Evolutionary conservation across 2,888 invertebrate species (phyloP).

Genomic region (Drosophila planitibia): DNA sequence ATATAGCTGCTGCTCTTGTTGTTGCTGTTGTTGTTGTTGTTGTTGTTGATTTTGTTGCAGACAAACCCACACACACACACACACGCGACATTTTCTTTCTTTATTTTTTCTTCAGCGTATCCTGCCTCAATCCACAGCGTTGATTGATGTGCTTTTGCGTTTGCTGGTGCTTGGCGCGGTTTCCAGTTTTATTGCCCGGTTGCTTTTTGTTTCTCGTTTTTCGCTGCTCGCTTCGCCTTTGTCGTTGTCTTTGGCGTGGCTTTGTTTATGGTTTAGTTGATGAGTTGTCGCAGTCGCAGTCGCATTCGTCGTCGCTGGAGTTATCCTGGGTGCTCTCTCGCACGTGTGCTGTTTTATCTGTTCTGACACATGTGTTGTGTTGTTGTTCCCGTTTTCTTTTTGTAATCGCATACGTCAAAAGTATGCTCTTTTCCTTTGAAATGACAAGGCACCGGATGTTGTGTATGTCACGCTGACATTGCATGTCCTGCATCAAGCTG

Average conservation of each 20-base stretch:
- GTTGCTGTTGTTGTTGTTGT: slow-evolving; percentile 4
- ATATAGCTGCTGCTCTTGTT: slow-evolving; percentile 10
- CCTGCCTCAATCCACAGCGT: slow-evolving; percentile 47
- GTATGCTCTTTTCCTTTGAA: slow-evolving; percentile 70
- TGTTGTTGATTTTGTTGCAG: slow-evolving; percentile 18
- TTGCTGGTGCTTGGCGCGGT: slow-evolving; percentile 62
- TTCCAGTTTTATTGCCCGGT: slow-evolving; percentile 75
- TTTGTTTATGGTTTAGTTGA: slow-evolving; percentile 59
- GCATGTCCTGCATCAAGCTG: slow-evolving; percentile 35
- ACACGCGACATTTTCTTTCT: slow-evolving; percentile 51
- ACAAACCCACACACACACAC: slow-evolving; percentile 36
- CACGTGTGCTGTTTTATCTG: slow-evolving; percentile 30
- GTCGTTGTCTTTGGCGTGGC: slow-evolving; percentile 35
- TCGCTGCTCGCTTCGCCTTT: slow-evolving; percentile 11
- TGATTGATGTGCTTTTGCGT: slow-evolving; percentile 79
- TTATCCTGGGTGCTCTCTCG: slow-evolving; percentile 24
- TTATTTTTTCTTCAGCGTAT: slow-evolving; percentile 60
- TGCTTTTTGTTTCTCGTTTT: slow-evolving; percentile 60
- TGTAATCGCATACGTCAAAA: slow-evolving; percentile 78
- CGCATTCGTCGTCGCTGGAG: not conserved
- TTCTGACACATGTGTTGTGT: slow-evolving; percentile 22
- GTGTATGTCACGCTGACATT: slow-evolving; percentile 59
- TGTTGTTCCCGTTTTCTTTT: slow-evolving; percentile 27
- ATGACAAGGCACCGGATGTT: slow-evolving; percentile 65
- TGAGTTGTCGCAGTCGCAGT: slow-evolving; percentile 34